phyloP scores from a whole-genome alignment of 2,113 vertebrate species.

The Percina caprodes region DNA sequence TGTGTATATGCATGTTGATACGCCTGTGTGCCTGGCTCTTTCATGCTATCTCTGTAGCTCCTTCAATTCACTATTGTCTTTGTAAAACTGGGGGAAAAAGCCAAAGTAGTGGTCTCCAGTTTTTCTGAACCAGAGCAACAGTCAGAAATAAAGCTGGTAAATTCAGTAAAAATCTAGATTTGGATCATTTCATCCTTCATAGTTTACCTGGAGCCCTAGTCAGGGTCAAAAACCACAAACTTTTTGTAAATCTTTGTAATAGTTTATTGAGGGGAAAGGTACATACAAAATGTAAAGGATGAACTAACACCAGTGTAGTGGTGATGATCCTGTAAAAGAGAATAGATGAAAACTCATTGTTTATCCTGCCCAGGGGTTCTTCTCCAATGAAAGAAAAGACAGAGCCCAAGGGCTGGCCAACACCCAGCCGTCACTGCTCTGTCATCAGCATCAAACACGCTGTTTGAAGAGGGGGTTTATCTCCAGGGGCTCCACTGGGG shows the following conservation, averaged over 20 bases:
- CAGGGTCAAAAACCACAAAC: neutral
- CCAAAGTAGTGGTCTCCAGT: conserved; percentile 16
- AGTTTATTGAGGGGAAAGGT: neutral
- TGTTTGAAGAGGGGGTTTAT: conserved; percentile 80
- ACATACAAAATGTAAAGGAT: conserved; percentile 38
- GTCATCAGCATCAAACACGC: conserved; percentile 82
- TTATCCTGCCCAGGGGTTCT: conserved; percentile 71
- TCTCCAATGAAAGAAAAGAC: conserved; percentile 71
- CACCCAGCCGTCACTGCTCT: conserved; percentile 74
- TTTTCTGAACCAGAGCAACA: conserved; percentile 31
- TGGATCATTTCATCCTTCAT: conserved; percentile 31
- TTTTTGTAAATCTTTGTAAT: conserved; percentile 3
- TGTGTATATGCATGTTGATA: conserved; percentile 22
- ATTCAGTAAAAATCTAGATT: conserved; percentile 16
- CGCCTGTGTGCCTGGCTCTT: neutral
- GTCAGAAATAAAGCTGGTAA: conserved; percentile 17
- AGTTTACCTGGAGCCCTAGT: conserved; percentile 7
- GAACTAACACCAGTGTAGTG: conserved; percentile 53
- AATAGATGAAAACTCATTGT: conserved; percentile 74
- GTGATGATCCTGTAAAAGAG: conserved; percentile 54
- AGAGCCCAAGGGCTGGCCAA: conserved; percentile 62
- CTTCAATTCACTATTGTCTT: conserved; percentile 42
- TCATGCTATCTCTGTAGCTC: conserved; percentile 30
- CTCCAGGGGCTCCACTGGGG: conserved; percentile 66
- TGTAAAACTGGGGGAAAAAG: conserved; percentile 16